phyloP scores from a whole-genome alignment of 2,888 invertebrate genomes.

The Drosophila quinaria region DNA sequence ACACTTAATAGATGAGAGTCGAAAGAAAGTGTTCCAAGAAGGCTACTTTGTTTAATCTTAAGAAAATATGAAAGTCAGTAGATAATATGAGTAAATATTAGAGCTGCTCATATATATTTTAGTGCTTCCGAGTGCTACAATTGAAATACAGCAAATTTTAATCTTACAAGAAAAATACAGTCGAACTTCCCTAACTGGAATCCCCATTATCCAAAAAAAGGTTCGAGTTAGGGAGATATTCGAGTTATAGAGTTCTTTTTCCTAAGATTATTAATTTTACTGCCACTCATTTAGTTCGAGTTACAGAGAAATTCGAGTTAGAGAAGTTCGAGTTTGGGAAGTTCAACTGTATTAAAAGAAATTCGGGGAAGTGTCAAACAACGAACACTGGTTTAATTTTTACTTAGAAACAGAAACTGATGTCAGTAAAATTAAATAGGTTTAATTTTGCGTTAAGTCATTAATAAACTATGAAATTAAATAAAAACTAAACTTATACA shows the following conservation, averaged over 20 bases:
- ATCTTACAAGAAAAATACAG: background rate
- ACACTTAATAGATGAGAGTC: conserved; percentile 11
- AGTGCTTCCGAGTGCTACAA: background rate
- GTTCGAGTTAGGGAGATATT: too few relatives aligned
- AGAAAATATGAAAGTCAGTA: background rate
- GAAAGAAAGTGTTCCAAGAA: background rate
- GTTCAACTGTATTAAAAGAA: background rate
- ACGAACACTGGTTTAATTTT: background rate
- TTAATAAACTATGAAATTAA: background rate
- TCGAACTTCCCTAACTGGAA: too few relatives aligned
- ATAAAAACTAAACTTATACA: background rate
- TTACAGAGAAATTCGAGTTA: too few relatives aligned
- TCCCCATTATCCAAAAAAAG: too few relatives aligned
- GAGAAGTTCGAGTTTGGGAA: too few relatives aligned
- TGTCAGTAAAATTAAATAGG: background rate
- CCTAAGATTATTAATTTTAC: too few relatives aligned
- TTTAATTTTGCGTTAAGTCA: background rate
- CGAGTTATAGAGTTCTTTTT: too few relatives aligned
- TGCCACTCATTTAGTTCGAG: too few relatives aligned
- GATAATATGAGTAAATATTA: conserved; percentile 1
- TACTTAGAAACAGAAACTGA: background rate
- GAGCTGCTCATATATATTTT: background rate
- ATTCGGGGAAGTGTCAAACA: background rate
- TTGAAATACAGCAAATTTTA: background rate
- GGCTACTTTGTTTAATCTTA: background rate